Evolutionary conservation across 2,113 vertebrate genomes (phyloP).

Genomic region (Phocoena sinus): DNA sequence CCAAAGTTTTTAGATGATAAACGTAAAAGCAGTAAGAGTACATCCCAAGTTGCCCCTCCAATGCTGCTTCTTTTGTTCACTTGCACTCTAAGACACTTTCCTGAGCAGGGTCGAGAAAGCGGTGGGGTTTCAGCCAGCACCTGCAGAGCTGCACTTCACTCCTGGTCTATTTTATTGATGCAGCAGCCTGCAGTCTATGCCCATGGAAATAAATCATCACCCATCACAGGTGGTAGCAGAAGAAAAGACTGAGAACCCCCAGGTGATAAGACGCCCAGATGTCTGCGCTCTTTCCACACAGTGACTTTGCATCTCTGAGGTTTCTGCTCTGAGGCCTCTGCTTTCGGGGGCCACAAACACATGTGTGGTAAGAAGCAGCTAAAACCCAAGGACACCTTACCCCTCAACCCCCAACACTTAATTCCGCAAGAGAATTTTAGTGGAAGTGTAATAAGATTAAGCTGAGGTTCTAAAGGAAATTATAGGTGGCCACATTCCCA

Average conservation of each 20-base stretch:
- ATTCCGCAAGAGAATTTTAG: not conserved
- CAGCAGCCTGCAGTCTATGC: not conserved
- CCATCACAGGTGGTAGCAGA: not conserved
- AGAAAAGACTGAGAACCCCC: not conserved
- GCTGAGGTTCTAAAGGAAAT: constrained; percentile 27
- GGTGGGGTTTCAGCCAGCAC: not conserved
- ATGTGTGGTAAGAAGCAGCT: not conserved
- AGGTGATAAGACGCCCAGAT: not conserved
- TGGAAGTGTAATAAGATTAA: constrained; percentile 26
- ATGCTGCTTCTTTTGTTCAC: not conserved
- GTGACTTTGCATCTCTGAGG: not conserved
- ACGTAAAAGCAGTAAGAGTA: not conserved
- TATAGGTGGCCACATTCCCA: not conserved
- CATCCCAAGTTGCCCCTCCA: not conserved
- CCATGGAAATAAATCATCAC: not conserved
- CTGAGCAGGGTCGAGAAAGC: not conserved
- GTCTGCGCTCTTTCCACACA: not conserved
- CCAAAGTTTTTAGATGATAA: not conserved
- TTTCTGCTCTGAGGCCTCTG: not conserved
- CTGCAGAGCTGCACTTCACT: not conserved
- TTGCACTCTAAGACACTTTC: not conserved
- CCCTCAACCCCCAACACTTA: not conserved
- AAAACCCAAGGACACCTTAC: not conserved
- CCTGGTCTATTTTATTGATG: fast-evolving
- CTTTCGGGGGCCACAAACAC: not conserved